Base-by-base conservation (phyloP, 2,888 invertebrate species). In the Netelia virgata region DNA sequence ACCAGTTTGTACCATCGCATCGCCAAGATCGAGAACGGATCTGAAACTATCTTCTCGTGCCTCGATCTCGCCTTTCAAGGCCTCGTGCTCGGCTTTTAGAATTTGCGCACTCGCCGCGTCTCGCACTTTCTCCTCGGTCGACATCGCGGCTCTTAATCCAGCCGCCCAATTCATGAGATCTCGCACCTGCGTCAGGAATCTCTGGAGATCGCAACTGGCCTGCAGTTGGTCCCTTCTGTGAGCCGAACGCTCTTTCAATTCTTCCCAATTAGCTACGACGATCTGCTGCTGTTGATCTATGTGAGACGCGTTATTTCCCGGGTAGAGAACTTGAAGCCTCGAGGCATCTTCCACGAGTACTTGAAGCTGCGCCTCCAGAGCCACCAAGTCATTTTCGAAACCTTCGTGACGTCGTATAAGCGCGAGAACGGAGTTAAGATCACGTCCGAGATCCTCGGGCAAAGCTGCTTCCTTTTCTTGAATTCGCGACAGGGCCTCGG, bases 321-420 rank as follows among this genome's bases (percentile, higher is more conserved):
- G 99, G 94, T 99, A 99, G 50, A 97, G 95, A 16, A 96, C 96
- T 93, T 98, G 97, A 57, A 99, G 95, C 72, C 98, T 96, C 0
- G 97, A 96, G 0, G 98, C 98, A 93, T 99, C 99, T 90, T 99
- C 99, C 69, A 99, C 97, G 2, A 99, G 94, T 1, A 98, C 96
- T 94, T 97, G 97, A 50, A 98, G 94, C 93, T 98, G 98, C 0
- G 98, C 98, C 91, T 99, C 98, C 18, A 99, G 94, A 0, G 98
- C 98, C 0, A 97, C 96, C 80, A 99, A 94, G 92, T 99, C 99
- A 92, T 98, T 98, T 94, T 98, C 98, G 88, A 98, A 97, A 0
- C 97, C 97, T 94, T 98, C 98, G 92, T 99, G 99, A 88, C 97
- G 96, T 74, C 98, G 95, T 57, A 97, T 95, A 83, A 98, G 94